Conservation (phyloP, 53 echinoderm and acorn worm species). For the Paracentrotus lividus region DNA sequence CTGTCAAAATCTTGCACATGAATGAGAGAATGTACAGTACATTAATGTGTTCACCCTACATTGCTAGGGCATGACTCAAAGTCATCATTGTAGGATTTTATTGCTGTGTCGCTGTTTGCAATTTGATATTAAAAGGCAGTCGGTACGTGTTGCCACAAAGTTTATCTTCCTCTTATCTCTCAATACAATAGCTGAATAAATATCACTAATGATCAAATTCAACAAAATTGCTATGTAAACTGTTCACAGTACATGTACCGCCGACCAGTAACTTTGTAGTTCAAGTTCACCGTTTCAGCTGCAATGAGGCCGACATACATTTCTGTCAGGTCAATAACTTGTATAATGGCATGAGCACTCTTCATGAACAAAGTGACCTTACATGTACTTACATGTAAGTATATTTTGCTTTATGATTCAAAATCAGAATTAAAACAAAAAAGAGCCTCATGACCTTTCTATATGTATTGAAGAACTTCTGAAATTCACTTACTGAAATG, state of each 20-base stretch:
- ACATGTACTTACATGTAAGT: not conserved
- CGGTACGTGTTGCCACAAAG: not conserved
- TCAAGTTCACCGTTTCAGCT: not conserved
- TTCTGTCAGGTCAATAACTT: not conserved
- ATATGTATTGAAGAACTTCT: too few species aligned
- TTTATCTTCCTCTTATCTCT: not conserved
- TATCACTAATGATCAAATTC: not conserved
- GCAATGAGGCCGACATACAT: not conserved
- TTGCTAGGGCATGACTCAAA: too few species aligned
- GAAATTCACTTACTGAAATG: too few species aligned
- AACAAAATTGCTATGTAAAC: not conserved
- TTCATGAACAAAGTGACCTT: too few species aligned
- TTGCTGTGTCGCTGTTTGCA: not conserved
- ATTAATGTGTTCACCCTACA: too few species aligned
- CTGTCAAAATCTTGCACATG: too few species aligned
- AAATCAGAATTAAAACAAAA: too few species aligned
- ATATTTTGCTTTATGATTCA: too few species aligned
- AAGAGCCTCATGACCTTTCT: too few species aligned
- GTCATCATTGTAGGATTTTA: not conserved
- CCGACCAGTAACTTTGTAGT: too few species aligned
- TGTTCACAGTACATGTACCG: not conserved
- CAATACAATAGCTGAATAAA: not conserved
- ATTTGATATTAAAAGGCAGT: not conserved
- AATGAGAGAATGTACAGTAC: too few species aligned
- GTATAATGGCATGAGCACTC: not conserved